Evolutionary conservation across 2,797 vertebrate genomes (phyloP).

Genomic region (Bryconaethiops microstoma): DNA sequence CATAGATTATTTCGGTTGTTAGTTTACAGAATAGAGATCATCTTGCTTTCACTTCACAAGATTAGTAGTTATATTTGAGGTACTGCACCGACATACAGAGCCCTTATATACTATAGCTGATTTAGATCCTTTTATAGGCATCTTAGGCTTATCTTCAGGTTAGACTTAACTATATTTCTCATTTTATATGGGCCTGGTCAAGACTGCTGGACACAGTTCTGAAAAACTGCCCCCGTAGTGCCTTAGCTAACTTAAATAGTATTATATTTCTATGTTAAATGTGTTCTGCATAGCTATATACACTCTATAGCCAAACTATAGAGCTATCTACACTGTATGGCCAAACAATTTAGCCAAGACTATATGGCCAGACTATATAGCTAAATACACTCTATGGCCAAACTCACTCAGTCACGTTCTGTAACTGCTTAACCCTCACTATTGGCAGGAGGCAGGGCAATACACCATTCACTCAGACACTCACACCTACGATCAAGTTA

Average conservation of each 20-base stretch:
- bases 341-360: no score
- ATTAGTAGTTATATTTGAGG: not conserved
- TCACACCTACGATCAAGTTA: no score
- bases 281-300: not conserved
- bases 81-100: constrained; percentile 1
- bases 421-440: no score
- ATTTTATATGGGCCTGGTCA: not conserved
- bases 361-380: no score
- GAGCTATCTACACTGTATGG: no score
- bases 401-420: no score
- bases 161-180: not conserved
- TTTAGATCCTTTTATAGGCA: not conserved
- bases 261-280: not conserved
- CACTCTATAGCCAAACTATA: no score
- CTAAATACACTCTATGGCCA: no score
- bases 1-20: not conserved
- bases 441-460: no score
- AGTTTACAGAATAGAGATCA: not conserved
- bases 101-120: not conserved
- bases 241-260: not conserved
- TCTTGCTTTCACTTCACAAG: not conserved
- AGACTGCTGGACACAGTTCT: not conserved
- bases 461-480: no score
- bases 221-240: not conserved
- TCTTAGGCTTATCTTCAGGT: not conserved